Base-by-base conservation (phyloP, 2,797 vertebrate genomes). In the Ciconia nigra region DNA sequence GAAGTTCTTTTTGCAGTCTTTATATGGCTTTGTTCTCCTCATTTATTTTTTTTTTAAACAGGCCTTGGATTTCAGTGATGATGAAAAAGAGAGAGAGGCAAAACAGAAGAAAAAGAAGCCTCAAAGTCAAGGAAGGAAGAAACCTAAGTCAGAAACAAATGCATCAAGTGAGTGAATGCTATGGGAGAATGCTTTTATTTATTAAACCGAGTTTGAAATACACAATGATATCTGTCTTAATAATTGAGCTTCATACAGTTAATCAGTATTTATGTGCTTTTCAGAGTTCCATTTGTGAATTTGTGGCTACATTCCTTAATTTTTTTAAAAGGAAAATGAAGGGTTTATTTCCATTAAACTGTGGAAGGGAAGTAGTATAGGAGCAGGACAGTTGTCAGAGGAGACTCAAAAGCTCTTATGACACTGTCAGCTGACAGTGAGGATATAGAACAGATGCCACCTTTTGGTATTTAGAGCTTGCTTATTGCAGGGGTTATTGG, bases 11-110 rank as follows among this genome's bases (percentile, higher is more conserved):
- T 16, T 71, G 20, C 20, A 65, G 14, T 37, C 46, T 67, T 37
- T 33, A 47, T 25, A 41, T 76, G 49, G 6, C 12, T 87, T 54
- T 25, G 4, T 82, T 71, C 5, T n/a, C 5, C 11, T 11, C 8
- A 11, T 35, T 16, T 35, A 46, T 29, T 65, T 24, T 29, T 55
- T 77, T 88, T 81, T 59, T 44, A 33, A 37, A 79, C 37, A 99
- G 99, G 99, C 98, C 71, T 98, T 99, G 94, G 99, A 99, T 95
- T 99, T 98, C 74, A 99, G 99, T 96, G 99, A 99, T 95, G 99
- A 99, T 89, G 99, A 99, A 91, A 97, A 98, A 78, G 99, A 99
- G 85, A 98, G 98, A 67, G 93, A 98, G 71, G 98, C 99, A 25
- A 99, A 99, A 93, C 98, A 97, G 78, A 99, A 98, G 85, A 96